These are phyloP conservation scores for Schlechtendalia chinensis DNA, from an alignment of 1,140 invertebrate species.

Conservation along the genomic window DNA sequence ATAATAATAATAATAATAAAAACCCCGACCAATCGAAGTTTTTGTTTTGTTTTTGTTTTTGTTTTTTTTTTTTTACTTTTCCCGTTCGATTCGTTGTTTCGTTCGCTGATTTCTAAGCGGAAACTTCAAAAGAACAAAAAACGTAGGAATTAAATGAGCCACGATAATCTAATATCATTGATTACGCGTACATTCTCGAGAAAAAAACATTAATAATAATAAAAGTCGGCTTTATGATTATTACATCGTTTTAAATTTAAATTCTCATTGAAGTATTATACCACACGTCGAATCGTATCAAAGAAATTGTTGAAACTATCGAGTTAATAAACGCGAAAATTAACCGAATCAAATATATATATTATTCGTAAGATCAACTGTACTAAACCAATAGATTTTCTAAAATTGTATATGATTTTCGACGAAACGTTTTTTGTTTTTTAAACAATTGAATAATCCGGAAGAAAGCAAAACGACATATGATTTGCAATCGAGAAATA, in stretches of 20 bases:
- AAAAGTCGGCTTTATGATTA: not conserved
- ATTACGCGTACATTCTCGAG: not conserved
- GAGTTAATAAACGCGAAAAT: not conserved
- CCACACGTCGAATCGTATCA: not conserved
- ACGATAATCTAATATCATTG: not conserved
- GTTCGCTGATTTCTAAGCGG: not conserved
- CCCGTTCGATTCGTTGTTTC: too few species aligned
- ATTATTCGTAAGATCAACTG: not conserved
- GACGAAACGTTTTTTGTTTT: too few species aligned
- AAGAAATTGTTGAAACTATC: not conserved
- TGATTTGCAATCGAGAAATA: too few species aligned
- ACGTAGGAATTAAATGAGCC: not conserved
- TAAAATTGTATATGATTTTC: too few species aligned
- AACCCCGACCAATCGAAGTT: not conserved
- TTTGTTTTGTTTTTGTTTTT: not conserved
- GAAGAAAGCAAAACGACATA: too few species aligned
- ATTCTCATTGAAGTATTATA: not conserved
- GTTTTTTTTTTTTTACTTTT: not conserved
- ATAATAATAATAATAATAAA: not conserved
- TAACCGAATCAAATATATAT: not conserved
- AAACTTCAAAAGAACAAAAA: conserved; percentile 16
- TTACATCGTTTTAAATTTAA: not conserved
- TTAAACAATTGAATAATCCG: too few species aligned
- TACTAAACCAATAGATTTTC: not conserved
- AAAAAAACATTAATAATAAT: conserved; percentile 2